Base-by-base conservation (phyloP, 2,797 vertebrate genomes). In the Aphelocoma californica region DNA sequence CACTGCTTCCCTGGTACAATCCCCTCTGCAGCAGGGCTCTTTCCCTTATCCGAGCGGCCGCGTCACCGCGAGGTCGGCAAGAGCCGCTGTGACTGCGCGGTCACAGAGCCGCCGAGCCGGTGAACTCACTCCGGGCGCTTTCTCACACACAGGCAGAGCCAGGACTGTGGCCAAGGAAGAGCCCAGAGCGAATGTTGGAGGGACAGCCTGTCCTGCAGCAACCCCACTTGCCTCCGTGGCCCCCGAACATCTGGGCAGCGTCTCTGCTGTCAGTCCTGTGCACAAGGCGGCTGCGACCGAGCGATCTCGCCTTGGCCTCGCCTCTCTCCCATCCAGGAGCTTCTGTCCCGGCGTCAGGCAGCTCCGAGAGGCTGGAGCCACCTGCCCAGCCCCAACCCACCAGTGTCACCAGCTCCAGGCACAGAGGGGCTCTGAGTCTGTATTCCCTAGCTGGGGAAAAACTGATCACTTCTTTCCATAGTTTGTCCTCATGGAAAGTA, bases 281-380 rank as follows among this genome's bases (percentile, higher is more conserved):
- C 1, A 0, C 77, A 62, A 20, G 45, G 24, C 15, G 34, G 84
- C 67, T 69, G 50, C 57, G 74, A 69, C 50, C 0, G 1, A n/a
- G 54, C 1, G 0, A 45, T 32, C 36, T 57, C 2, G 0, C 51
- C 71, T 65, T 53, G 54, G 57, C 75, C 75, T 90, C 0, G 0
- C 36, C 61, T 38, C 64, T 73, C 67, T 73, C 44, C 47, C 44
- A 44, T 45, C 34, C 7, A 13, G 18, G 2, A 4, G 34, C 48
- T 44, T 81, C 70, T 0, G 0, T 10, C n/a, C 34, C 3, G 0
- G 7, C 0, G 2, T 10, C 66, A 50, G 47, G 83, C 47, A 56
- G 53, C 19, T 64, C 45, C 3, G 0, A 34, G 56, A 53, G 50
- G 71, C 47, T 21, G 13, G 6, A 45, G 36, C 40, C 42, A 36